Conservation (phyloP, 2,113 vertebrate genomes). For the Callorhinus ursinus region DNA sequence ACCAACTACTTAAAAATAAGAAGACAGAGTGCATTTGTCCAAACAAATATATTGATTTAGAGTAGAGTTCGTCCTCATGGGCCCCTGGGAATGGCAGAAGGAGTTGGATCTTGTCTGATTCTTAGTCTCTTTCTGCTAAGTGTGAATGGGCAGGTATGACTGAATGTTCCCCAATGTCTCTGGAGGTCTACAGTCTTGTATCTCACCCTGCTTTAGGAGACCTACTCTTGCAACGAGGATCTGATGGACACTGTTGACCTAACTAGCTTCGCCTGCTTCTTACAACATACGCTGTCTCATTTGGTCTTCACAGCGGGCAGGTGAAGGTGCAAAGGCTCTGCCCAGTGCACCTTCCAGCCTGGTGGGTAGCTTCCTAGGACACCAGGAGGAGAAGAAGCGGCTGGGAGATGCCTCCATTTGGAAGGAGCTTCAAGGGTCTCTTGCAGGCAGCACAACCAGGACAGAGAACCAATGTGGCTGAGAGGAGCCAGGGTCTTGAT, state of each 20-base stretch:
- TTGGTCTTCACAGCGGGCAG: fast-evolving
- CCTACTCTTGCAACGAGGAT: background rate
- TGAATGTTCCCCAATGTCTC: background rate
- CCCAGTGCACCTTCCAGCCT: background rate
- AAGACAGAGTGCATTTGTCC: background rate
- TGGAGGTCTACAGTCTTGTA: fast-evolving
- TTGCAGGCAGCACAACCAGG: fast-evolving
- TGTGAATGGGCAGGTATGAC: background rate
- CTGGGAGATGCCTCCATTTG: fast-evolving
- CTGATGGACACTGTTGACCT: fast-evolving
- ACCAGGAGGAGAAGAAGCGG: background rate
- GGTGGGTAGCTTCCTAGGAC: background rate
- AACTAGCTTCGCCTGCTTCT: too few relatives aligned
- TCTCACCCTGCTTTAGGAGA: background rate
- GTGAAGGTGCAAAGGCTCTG: too few relatives aligned
- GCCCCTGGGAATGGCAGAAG: background rate
- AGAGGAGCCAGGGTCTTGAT: background rate
- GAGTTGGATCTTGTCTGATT: fast-evolving
- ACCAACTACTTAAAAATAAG: background rate
- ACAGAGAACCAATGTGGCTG: fast-evolving
- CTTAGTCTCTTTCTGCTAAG: background rate
- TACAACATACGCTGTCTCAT: too few relatives aligned
- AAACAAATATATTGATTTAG: background rate
- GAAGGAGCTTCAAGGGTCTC: fast-evolving
- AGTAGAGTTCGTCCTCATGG: fast-evolving